phyloP scores from a whole-genome alignment of 2,113 vertebrate species.

The Chloebia gouldiae region DNA sequence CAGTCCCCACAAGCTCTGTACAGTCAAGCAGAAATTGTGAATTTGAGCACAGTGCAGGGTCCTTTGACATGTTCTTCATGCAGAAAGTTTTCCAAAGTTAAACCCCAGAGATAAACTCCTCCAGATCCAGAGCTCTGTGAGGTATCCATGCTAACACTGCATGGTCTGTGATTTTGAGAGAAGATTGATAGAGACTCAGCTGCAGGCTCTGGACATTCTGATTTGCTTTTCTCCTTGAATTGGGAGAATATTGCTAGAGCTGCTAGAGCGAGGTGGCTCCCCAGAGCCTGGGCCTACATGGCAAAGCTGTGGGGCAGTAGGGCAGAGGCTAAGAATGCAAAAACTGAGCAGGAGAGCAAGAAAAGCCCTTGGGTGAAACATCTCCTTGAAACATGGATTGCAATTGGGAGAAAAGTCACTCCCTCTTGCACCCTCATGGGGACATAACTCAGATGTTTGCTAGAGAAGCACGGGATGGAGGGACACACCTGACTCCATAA shows the following conservation, averaged over 20 bases:
- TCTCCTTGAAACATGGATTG: background rate
- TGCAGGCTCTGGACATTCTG: background rate
- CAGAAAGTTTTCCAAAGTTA: background rate
- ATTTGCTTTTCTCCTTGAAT: background rate
- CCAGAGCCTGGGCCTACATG: background rate
- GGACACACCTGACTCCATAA: constrained; percentile 1
- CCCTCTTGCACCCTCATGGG: background rate
- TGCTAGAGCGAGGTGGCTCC: background rate
- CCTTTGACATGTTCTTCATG: background rate
- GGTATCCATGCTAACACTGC: background rate
- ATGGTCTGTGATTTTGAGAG: background rate
- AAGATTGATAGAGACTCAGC: background rate
- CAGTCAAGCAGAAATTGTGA: background rate
- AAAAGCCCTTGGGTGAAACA: background rate
- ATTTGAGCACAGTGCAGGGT: background rate
- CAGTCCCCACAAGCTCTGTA: background rate
- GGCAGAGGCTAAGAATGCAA: background rate
- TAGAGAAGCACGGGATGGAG: background rate
- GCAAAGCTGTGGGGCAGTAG: background rate
- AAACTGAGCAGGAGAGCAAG: background rate
- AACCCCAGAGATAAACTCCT: background rate
- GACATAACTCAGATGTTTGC: background rate
- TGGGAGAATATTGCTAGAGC: background rate
- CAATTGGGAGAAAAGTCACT: background rate
- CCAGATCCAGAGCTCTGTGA: background rate